Evolutionary conservation across 2,797 vertebrate genomes (phyloP).

Genomic region (Lemur catta): DNA sequence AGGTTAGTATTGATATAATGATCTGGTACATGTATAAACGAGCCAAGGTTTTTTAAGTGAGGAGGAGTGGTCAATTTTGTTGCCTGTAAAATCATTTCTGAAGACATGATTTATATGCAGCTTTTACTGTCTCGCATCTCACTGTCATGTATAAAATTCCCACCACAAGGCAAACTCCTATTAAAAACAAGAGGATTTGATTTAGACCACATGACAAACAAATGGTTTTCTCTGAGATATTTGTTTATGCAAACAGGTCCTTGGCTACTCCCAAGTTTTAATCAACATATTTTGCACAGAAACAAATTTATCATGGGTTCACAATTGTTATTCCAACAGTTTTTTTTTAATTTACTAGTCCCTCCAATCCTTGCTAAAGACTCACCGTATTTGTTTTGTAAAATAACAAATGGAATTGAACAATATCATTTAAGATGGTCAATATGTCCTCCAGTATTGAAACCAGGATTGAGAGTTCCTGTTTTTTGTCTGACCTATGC

Average conservation of each 20-base stretch:
- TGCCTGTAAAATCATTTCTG: background rate
- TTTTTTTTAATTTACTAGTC: background rate
- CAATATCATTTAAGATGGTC: constrained; percentile 40
- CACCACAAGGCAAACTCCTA: background rate
- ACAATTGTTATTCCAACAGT: constrained; percentile 11
- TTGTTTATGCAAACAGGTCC: background rate
- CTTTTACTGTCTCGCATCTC: background rate
- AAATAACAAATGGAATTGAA: background rate
- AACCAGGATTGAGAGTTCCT: background rate
- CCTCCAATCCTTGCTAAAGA: background rate
- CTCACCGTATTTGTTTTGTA: background rate
- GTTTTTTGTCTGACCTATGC: background rate
- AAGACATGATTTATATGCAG: background rate
- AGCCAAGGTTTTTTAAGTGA: background rate
- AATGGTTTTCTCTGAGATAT: background rate
- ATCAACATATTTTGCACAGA: constrained; percentile 30
- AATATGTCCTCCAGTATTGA: background rate
- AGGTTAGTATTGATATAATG: background rate
- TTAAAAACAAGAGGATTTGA: background rate
- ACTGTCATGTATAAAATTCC: background rate
- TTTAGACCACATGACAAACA: background rate
- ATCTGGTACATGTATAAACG: background rate
- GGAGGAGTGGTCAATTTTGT: background rate
- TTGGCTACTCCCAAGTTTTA: background rate
- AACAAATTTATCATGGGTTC: background rate